phyloP scores from a whole-genome alignment of 37 sponge, comb jelly and placozoan genomes.

The Mnemiopsis leidyi region DNA sequence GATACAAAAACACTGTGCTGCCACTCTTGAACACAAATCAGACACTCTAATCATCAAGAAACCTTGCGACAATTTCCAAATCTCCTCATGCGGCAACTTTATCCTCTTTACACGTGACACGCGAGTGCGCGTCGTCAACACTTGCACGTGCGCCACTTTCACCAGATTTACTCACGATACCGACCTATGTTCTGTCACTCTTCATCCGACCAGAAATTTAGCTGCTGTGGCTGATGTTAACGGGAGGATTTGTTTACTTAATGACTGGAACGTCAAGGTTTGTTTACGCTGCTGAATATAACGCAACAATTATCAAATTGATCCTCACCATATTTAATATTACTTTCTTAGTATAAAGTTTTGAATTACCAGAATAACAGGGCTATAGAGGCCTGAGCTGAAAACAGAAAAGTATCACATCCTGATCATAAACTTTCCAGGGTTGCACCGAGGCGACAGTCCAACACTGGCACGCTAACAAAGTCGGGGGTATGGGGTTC shows the following conservation, averaged over 20 bases:
- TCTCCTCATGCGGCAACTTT: constrained; percentile 27
- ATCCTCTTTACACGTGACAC: constrained; percentile 30
- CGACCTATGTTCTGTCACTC: background rate
- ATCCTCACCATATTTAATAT: too few species aligned
- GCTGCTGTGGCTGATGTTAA: constrained; percentile 34
- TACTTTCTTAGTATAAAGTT: too few species aligned
- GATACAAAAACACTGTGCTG: background rate
- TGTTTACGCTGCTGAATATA: too few species aligned
- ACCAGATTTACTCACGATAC: constrained; percentile 21
- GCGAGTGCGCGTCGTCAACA: constrained; percentile 60
- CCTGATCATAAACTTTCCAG: too few species aligned
- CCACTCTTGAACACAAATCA: background rate
- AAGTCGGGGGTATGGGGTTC: background rate
- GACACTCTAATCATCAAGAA: constrained; percentile 19
- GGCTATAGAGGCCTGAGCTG: too few species aligned
- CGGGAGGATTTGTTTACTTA: background rate
- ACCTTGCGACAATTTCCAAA: background rate
- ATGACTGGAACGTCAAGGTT: constrained; percentile 51
- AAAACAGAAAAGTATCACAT: too few species aligned
- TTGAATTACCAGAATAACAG: too few species aligned
- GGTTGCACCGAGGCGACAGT: background rate
- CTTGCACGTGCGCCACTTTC: constrained; percentile 57
- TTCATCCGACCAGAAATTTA: background rate
- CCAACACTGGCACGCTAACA: constrained; percentile 61
- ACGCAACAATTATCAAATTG: too few species aligned